Base-by-base conservation (phyloP, 2,888 invertebrate genomes). In the Drosophila peninsularis region DNA sequence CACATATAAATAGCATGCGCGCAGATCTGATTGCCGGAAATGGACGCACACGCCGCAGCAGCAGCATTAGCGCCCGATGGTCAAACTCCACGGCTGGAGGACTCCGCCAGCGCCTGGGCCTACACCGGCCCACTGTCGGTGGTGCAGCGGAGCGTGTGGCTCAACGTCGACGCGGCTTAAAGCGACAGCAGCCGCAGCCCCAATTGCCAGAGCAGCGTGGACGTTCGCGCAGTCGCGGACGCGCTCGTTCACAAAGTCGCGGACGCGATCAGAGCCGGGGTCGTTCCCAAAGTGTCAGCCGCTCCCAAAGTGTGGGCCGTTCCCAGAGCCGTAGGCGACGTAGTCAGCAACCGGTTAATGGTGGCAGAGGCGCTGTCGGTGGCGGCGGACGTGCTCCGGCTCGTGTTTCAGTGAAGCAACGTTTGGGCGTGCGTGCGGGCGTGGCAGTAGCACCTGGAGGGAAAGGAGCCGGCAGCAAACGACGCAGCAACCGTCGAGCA, bases 1-100 rank as follows among this genome's bases (percentile, higher is more conserved):
- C 52, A 72, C 21, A 68, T 41, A 81, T 80, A 86, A 47, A 1
- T 89, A 92, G 92, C 86, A 92, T 92, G 92, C 91, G 92, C 78
- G 92, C 92, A 71, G 92, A 92, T 87, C 82, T 91, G 64, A 81
- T 92, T 67, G 75, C 85, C 56, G 80, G 61, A 44, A 81, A 30
- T 61, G 82, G 57, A 62, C 57, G 57, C 34, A 47, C 78, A 54
- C 75, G 77, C 34, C 78, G 78, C 39, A 79, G 64, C 71, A 57
- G 71, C 71, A 70, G 64, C 62, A 52, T 80, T 57, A 32, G 17
- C 19, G 47, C 47, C 47, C 91, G 89, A 77, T 91, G 92, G 60
- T 78, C 90, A 24, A 88, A 89, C 71, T 90, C 91, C 19, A 47
- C 45, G 30, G 75, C 77, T 30, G 78, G 86, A 7, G 88, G 83